phyloP scores from a whole-genome alignment of 2,888 invertebrate species.

The Eremobia ochroleuca region DNA sequence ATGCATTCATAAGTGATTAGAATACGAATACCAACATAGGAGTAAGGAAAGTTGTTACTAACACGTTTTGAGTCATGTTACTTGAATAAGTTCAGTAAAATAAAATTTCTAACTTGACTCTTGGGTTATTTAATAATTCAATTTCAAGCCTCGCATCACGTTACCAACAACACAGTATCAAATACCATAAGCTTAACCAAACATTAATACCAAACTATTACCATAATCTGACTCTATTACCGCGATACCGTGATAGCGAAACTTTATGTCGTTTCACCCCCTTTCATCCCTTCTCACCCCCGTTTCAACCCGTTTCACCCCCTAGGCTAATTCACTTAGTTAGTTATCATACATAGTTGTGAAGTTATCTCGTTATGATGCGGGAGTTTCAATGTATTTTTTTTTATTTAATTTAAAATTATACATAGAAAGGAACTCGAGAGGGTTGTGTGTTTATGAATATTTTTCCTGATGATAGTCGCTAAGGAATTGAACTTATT shows the following conservation, averaged over 20 bases:
- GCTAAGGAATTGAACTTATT: background rate
- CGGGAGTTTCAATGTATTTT: conserved; percentile 11
- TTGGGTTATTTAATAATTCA: background rate
- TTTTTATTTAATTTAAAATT: conserved; percentile 18
- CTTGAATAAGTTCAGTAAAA: background rate
- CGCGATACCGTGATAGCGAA: conserved; percentile 54
- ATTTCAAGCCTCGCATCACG: background rate
- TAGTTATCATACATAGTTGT: conserved; percentile 52
- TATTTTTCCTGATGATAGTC: background rate
- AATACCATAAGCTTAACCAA: conserved; percentile 28
- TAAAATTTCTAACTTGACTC: background rate
- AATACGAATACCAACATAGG: too few relatives aligned
- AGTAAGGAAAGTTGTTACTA: too few relatives aligned
- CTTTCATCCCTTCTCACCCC: conserved; percentile 30
- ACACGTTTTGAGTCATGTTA: too few relatives aligned
- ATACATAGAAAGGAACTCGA: background rate
- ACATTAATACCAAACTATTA: conserved; percentile 49
- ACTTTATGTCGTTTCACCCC: conserved; percentile 55
- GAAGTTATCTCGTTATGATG: conserved; percentile 49
- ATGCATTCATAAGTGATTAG: too few relatives aligned
- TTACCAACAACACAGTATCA: conserved; percentile 7
- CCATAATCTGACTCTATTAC: conserved; percentile 55
- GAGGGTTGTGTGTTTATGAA: background rate
- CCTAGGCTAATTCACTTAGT: conserved; percentile 55
- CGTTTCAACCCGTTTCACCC: conserved; percentile 16